Conservation (phyloP, 2,888 invertebrate species). For the Macaria liturata region DNA sequence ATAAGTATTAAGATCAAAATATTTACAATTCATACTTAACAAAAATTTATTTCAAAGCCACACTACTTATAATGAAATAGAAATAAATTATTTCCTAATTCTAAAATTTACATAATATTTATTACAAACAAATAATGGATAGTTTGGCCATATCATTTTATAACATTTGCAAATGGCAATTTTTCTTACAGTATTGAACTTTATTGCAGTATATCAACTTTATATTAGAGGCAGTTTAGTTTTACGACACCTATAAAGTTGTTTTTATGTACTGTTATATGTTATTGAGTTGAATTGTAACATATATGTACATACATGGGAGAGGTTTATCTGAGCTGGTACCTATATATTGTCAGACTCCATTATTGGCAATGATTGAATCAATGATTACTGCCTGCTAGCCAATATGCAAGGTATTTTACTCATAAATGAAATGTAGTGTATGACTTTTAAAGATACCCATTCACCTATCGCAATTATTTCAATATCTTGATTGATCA, state of each 20-base stretch:
- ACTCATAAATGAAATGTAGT: no score
- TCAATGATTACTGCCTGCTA: no score
- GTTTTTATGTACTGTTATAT: background rate
- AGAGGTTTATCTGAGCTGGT: no score
- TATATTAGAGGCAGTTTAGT: constrained; percentile 4
- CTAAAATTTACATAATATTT: constrained; percentile 12
- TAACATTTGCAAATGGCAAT: background rate
- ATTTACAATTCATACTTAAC: constrained; percentile 6
- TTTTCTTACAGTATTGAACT: constrained; percentile 9
- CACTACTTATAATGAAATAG: background rate
- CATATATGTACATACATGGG: no score
- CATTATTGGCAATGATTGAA: no score
- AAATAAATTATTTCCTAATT: constrained; percentile 8
- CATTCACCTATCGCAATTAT: no score
- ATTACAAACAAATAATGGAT: constrained; percentile 11
- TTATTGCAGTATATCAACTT: constrained; percentile 7
- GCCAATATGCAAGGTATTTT: no score
- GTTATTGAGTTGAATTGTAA: no score
- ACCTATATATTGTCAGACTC: no score
- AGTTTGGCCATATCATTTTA: constrained; percentile 14
- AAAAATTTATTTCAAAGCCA: constrained; percentile 10
- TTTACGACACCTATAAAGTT: constrained; percentile 10
- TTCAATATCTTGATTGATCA: no score
- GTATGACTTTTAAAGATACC: no score
- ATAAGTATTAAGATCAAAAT: background rate